A percentile compares a stretch with the other conserved stretches of the same genome.
These are phyloP conservation scores for Antennarius striatus DNA, from an alignment of 2,113 vertebrate genomes.

Conservation along the genomic window DNA sequence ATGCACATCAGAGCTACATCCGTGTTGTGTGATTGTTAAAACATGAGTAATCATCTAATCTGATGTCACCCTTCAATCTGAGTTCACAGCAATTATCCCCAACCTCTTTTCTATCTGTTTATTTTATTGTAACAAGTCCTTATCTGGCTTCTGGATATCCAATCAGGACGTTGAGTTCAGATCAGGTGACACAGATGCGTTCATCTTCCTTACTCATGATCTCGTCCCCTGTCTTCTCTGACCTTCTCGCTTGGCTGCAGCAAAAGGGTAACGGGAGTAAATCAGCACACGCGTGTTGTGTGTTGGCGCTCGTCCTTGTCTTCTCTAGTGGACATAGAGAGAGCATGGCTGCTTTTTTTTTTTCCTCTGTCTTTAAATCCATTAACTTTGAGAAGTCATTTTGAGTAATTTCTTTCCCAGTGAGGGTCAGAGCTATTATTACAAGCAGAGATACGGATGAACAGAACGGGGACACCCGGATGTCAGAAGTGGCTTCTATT, in stretches of 20 bases:
- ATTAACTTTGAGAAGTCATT: conserved; percentile 68
- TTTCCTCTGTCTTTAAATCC: conserved; percentile 51
- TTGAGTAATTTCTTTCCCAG: conserved; percentile 62
- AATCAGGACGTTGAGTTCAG: not conserved
- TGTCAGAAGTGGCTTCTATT: conserved; percentile 49
- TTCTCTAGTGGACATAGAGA: conserved; percentile 53
- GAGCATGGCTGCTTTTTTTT: conserved; percentile 43
- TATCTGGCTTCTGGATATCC: not conserved
- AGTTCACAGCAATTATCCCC: too few species aligned
- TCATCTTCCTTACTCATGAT: conserved; percentile 47
- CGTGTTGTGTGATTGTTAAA: conserved; percentile 27
- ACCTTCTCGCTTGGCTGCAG: conserved; percentile 47
- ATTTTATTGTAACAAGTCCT: too few species aligned
- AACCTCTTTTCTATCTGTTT: too few species aligned
- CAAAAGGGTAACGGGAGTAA: conserved; percentile 23
- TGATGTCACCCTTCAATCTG: conserved; percentile 16
- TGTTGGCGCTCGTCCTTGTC: conserved; percentile 50
- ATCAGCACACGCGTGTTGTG: conserved; percentile 22
- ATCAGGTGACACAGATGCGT: conserved; percentile 51
- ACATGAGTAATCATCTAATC: conserved; percentile 54
- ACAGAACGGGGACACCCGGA: conserved; percentile 56
- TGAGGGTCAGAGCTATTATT: conserved; percentile 72
- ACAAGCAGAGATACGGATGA: conserved; percentile 46
- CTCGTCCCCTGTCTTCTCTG: conserved; percentile 23
- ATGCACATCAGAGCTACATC: conserved; percentile 50